Conservation (phyloP, 2,888 invertebrate species). For the Gnatocerus cornutus region DNA sequence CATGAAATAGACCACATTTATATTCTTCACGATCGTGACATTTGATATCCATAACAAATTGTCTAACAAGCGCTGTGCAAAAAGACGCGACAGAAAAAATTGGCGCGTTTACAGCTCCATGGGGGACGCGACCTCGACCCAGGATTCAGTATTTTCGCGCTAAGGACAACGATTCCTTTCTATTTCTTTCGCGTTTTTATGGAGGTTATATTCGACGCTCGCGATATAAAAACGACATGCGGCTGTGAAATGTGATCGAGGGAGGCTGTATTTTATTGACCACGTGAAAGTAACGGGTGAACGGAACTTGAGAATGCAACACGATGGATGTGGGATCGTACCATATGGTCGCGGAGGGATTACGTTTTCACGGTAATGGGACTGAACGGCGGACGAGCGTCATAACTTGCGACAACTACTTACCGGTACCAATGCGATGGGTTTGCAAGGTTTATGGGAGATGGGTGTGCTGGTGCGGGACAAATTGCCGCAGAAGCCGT, state of each 20-base stretch:
- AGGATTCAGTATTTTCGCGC: constrained; percentile 3
- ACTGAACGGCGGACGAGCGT: not conserved
- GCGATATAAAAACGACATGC: constrained; percentile 36
- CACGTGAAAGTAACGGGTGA: constrained; percentile 50
- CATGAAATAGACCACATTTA: constrained; percentile 52
- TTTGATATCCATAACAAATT: constrained; percentile 51
- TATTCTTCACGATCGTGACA: constrained; percentile 52
- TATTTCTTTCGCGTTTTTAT: constrained; percentile 41
- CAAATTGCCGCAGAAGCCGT: too few relatives aligned
- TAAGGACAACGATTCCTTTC: constrained; percentile 47
- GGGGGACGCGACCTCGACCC: constrained; percentile 9
- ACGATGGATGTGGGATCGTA: constrained; percentile 27
- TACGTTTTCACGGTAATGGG: constrained; percentile 11
- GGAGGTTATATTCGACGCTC: constrained; percentile 37
- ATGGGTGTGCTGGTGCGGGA: not conserved
- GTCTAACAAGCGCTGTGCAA: constrained; percentile 44
- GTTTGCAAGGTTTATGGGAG: not conserved
- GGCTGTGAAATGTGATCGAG: constrained; percentile 47
- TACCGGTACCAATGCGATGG: constrained; percentile 3
- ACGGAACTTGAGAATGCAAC: constrained; percentile 42
- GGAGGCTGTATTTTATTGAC: constrained; percentile 48
- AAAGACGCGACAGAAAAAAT: constrained; percentile 17
- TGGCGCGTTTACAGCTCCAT: not conserved
- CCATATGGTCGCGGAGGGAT: constrained; percentile 45
- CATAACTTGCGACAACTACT: constrained; percentile 1